Conservation (phyloP, 2,113 vertebrate genomes). For the Ictidomys tridecemlineatus region DNA sequence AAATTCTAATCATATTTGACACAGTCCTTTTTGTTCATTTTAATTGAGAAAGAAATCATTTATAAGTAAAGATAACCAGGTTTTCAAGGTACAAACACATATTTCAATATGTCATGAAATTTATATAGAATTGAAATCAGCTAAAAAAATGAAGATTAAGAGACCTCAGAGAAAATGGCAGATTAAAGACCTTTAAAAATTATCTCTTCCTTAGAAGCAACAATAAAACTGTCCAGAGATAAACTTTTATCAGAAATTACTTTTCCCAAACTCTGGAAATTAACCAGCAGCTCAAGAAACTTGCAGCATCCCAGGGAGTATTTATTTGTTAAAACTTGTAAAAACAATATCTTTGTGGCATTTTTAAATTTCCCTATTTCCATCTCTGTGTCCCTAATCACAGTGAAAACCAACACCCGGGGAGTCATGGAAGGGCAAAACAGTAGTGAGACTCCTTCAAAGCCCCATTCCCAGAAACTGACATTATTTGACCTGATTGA, state of each 20-base stretch:
- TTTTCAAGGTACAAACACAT: neutral
- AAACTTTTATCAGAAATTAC: neutral
- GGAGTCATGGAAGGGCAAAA: neutral
- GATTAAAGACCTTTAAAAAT: neutral
- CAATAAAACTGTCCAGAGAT: neutral
- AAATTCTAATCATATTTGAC: neutral
- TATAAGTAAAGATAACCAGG: neutral
- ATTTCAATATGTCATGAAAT: constrained; percentile 5
- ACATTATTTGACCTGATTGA: neutral
- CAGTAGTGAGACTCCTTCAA: neutral
- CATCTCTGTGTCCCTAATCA: too few relatives aligned
- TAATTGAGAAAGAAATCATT: constrained; percentile 25
- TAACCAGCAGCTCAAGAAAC: neutral
- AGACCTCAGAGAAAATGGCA: neutral
- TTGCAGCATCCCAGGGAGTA: neutral
- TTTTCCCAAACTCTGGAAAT: constrained; percentile 41
- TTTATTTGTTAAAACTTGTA: neutral
- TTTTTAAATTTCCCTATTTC: neutral
- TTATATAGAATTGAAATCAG: neutral
- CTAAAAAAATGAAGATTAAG: neutral
- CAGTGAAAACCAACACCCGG: neutral
- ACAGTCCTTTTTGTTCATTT: neutral
- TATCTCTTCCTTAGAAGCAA: neutral
- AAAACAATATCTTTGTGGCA: neutral
- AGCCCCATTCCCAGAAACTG: neutral